These are phyloP conservation scores for Drosophila quinaria DNA, from an alignment of 2,888 invertebrate genomes.

Conservation along the genomic window DNA sequence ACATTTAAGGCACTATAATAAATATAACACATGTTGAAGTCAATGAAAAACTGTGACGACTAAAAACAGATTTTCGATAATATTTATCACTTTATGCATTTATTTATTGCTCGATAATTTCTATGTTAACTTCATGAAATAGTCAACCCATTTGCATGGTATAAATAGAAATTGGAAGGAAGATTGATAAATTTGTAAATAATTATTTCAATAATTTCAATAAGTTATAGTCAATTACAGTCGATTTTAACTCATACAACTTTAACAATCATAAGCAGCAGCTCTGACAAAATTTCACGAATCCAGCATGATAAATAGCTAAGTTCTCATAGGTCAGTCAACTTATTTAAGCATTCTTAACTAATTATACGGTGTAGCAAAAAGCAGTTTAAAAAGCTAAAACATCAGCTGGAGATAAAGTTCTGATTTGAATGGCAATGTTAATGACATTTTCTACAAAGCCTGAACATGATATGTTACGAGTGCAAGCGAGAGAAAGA, in stretches of 20 bases:
- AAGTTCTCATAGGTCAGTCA: not conserved
- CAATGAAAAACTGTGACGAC: too few relatives aligned
- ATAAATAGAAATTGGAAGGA: too few relatives aligned
- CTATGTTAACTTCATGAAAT: too few relatives aligned
- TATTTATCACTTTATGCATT: too few relatives aligned
- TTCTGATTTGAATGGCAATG: constrained; percentile 18
- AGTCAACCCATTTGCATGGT: too few relatives aligned
- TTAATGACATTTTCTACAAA: constrained; percentile 13
- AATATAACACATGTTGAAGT: too few relatives aligned
- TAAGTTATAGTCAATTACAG: not conserved
- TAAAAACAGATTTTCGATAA: too few relatives aligned
- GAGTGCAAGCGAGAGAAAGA: not conserved
- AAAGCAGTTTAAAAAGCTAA: constrained; percentile 9
- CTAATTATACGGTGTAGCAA: constrained; percentile 1
- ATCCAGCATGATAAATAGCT: not conserved
- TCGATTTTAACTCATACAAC: not conserved
- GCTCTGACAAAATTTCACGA: not conserved
- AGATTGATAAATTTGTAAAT: not conserved
- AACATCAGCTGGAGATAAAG: constrained; percentile 15
- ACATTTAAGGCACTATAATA: too few relatives aligned
- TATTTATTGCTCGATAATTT: too few relatives aligned
- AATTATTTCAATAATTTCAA: not conserved
- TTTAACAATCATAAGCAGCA: not conserved
- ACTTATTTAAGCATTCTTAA: not conserved
- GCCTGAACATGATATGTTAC: constrained; percentile 14